Conservation (phyloP, 2,797 vertebrate species). For the Peromyscus eremicus region DNA sequence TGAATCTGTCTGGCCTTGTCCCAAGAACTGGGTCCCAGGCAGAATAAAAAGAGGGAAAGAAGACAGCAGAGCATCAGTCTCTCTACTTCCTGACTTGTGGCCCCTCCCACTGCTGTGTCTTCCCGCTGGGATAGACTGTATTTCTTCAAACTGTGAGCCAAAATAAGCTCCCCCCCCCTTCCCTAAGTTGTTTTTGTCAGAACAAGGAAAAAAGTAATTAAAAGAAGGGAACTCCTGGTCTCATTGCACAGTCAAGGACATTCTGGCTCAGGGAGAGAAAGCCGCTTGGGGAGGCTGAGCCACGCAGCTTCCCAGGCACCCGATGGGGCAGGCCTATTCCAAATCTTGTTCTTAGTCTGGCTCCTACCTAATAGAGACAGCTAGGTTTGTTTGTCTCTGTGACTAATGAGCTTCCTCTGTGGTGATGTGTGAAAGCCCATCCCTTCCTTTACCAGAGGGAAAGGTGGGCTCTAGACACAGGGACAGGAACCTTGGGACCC, state of each 20-base stretch:
- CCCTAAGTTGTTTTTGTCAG: not conserved
- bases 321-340: not conserved
- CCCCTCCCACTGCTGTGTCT: not conserved
- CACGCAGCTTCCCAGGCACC: not conserved
- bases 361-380: not conserved
- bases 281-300: not conserved
- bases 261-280: not conserved
- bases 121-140: not conserved
- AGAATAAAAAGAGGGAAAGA: not conserved
- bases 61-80: not conserved
- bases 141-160: not conserved
- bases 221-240: not conserved
- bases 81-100: not conserved
- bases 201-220: not conserved
- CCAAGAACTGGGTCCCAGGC: not conserved
- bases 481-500: not conserved
- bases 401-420: not conserved
- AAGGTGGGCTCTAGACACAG: not conserved
- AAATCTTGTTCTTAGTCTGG: not conserved
- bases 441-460: no score
- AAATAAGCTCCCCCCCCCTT: not conserved
- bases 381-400: not conserved
- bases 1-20: not conserved
- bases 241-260: not conserved
- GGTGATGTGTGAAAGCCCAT: no score